These are phyloP conservation scores for Hofmannophila pseudospretella DNA, from an alignment of 2,888 invertebrate genomes.

Conservation along the genomic window DNA sequence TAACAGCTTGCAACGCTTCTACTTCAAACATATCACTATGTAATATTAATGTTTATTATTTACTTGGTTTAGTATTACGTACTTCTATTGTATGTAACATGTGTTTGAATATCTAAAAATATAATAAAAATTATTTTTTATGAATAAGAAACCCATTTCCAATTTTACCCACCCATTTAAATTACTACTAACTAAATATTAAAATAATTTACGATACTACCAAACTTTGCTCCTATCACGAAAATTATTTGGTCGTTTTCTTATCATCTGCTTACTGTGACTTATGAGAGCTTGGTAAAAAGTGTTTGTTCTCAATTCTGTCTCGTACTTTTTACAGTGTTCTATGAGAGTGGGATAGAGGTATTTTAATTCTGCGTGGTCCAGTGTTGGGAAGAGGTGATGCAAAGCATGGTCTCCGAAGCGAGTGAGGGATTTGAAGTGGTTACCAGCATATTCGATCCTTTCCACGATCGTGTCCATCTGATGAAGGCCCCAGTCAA, in stretches of 20 bases:
- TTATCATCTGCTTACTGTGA: constrained; percentile 74
- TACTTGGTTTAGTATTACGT: no score
- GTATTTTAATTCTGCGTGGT: constrained; percentile 83
- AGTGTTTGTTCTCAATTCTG: constrained; percentile 64
- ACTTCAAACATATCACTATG: no score
- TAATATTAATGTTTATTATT: no score
- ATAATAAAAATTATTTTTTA: no score
- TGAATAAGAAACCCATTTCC: no score
- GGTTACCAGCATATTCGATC: constrained; percentile 79
- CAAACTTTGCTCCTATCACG: constrained; percentile 24
- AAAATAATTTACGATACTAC: no score
- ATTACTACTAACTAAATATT: not conserved
- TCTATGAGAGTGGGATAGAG: constrained; percentile 80
- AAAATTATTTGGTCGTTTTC: constrained; percentile 54
- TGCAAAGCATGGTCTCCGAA: constrained; percentile 89
- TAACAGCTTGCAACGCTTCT: no score
- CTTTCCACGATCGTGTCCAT: constrained; percentile 86
- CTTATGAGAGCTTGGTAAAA: constrained; percentile 82
- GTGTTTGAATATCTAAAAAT: no score
- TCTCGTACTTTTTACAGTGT: constrained; percentile 81
- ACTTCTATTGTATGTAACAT: no score
- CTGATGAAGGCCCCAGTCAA: constrained; percentile 89
- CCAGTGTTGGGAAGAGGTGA: constrained; percentile 89
- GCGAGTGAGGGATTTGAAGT: constrained; percentile 82
- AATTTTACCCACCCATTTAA: not conserved